These are phyloP conservation scores for Remorina albescens DNA, from an alignment of 2,797 vertebrate genomes.

Conservation along the genomic window DNA sequence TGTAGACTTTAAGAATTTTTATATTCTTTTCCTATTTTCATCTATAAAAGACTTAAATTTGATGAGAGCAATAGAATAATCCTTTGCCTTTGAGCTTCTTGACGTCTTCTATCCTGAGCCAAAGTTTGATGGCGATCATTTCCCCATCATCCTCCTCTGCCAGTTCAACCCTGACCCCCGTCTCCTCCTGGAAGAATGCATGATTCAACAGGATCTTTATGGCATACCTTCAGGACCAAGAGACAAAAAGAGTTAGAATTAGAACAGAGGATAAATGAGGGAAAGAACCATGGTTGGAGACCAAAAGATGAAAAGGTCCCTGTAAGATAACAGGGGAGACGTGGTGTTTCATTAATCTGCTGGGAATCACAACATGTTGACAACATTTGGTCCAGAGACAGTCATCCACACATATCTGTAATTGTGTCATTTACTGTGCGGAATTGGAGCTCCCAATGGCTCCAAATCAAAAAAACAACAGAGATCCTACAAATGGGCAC, in stretches of 20 bases:
- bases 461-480: background rate
- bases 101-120: constrained; percentile 97
- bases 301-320: background rate
- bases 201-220: constrained; percentile 99
- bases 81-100: constrained; percentile 94
- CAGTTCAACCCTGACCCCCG: constrained; percentile 96
- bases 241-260: background rate
- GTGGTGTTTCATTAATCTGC: constrained; percentile 23
- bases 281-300: background rate
- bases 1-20: too few species aligned
- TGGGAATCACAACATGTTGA: constrained; percentile 28
- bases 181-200: constrained; percentile 99
- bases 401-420: background rate
- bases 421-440: background rate
- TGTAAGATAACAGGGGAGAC: constrained; percentile 30
- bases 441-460: background rate
- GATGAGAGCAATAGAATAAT: background rate
- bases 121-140: constrained; percentile 98
- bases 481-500: background rate
- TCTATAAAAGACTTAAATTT: background rate
- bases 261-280: background rate
- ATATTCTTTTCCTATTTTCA: background rate
- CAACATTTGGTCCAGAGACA: background rate
- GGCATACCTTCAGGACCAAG: constrained; percentile 86
- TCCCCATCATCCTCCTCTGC: constrained; percentile 99